Base-by-base conservation (phyloP, 2,797 vertebrate genomes). In the Hoplostethus atlanticus region DNA sequence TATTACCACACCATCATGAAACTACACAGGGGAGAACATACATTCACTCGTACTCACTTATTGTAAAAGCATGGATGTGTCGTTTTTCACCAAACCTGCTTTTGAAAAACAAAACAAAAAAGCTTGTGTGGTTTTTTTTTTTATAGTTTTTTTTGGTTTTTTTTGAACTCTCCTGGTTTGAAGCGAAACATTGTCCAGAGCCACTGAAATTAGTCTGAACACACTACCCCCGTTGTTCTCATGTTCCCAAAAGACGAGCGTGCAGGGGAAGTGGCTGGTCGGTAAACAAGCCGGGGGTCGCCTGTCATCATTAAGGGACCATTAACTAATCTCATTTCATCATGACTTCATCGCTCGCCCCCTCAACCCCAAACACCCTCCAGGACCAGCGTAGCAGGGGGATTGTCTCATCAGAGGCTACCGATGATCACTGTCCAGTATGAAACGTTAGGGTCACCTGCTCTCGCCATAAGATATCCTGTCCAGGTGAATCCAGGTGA, bases 261-360 rank as follows among this genome's bases (percentile, higher is more conserved):
- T 51, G 69, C 44, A 46, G 85, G 79, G 91, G 92, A 92, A 92
- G 93, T 92, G 89, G 80, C 76, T 76, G 83, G 87, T 90, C 85
- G 78, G 77, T 80, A 86, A 92, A 89, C 77, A 85, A 89, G 85
- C 81, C 91, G 40, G 83, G 89, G 91, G 91, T 91, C 75, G 85
- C 85, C 90, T 83, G 90, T 86, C 87, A 73, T 93, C 90, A 85
- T 93, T 92, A 91, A 78, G 80, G 85, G 84, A 91, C 93, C 85
- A 90, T 92, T 91, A 90, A 84, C 85, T 93, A 89, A 93, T 94
- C 86, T 90, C 66, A 92, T 94, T 93, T 83, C 85, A 85, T 88
- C 89, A 77, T 93, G 91, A 91, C 86, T 90, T 93, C 87, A 85
- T 87, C 77, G 25, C 12, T 60, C 55, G 9, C 17, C 51, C 63